Evolutionary conservation across 1,140 invertebrate genomes (phyloP).

Genomic region (Caenorhabditis briggsae): DNA sequence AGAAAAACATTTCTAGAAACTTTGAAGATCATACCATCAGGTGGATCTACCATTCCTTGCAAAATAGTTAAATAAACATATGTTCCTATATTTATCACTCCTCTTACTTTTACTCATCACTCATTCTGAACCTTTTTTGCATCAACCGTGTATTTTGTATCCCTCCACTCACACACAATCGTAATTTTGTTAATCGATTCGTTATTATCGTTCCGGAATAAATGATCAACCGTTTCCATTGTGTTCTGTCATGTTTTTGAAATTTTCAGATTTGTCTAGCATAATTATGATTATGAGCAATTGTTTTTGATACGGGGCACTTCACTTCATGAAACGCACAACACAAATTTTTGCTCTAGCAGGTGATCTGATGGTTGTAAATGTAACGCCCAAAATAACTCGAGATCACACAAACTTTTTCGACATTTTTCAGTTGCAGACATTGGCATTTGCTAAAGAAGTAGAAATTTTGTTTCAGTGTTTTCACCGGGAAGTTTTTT

Average conservation of each 20-base stretch:
- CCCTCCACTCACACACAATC: not conserved
- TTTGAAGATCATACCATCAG: not conserved
- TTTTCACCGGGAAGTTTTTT: not conserved
- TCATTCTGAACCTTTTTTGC: not conserved
- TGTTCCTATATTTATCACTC: no score
- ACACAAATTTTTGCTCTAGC: not conserved
- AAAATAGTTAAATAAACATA: no score
- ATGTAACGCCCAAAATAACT: not conserved
- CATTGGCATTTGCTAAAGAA: not conserved
- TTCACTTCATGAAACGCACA: not conserved
- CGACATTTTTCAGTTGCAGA: not conserved
- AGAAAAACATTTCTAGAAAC: not conserved
- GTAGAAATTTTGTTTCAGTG: not conserved
- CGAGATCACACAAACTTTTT: not conserved
- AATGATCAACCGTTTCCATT: slow-evolving; percentile 5
- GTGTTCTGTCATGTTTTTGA: not conserved
- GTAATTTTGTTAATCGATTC: no score
- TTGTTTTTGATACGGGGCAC: not conserved
- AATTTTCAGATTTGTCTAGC: not conserved
- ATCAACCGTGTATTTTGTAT: not conserved
- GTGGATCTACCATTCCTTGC: no score
- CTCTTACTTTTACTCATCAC: no score
- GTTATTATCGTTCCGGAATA: not conserved
- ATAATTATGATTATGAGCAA: not conserved
- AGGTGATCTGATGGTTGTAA: slow-evolving; percentile 6